phyloP scores from a whole-genome alignment of 1,140 invertebrate genomes.

The Psix sp. region DNA sequence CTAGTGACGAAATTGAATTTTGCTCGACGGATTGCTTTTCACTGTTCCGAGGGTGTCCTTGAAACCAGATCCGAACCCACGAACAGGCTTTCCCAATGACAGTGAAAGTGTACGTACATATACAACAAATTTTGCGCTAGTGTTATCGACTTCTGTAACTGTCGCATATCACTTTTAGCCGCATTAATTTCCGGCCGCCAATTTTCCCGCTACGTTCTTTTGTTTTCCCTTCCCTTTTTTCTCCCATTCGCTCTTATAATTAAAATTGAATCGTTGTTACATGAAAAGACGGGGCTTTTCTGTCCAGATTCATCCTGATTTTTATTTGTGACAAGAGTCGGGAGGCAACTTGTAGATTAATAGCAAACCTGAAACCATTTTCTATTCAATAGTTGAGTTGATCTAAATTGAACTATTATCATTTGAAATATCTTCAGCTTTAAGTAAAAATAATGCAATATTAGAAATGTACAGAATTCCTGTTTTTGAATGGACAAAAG shows the following conservation, averaged over 20 bases:
- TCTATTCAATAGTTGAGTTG: too few species aligned
- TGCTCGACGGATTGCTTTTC: slow-evolving; percentile 74
- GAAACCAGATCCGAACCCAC: slow-evolving; percentile 69
- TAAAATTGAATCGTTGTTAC: slow-evolving; percentile 45
- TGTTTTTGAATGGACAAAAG: too few species aligned
- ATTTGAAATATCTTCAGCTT: too few species aligned
- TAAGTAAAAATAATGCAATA: too few species aligned
- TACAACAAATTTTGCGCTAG: slow-evolving; percentile 43
- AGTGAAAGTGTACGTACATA: slow-evolving; percentile 50
- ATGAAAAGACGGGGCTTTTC: slow-evolving; percentile 37
- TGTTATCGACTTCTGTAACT: slow-evolving; percentile 55
- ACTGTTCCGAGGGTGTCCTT: slow-evolving; percentile 64
- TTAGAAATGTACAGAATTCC: too few species aligned
- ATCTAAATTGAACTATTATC: too few species aligned
- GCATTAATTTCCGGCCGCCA: slow-evolving; percentile 52
- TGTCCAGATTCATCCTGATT: too few species aligned
- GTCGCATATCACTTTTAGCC: slow-evolving; percentile 53
- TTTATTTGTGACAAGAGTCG: too few species aligned
- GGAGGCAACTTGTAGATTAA: too few species aligned
- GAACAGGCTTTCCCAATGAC: slow-evolving; percentile 48
- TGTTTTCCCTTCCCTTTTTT: slow-evolving; percentile 41
- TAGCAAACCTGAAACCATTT: too few species aligned
- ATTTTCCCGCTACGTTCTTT: slow-evolving; percentile 38
- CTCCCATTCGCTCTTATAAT: slow-evolving; percentile 44
- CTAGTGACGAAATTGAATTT: slow-evolving; percentile 73